Base-by-base conservation (phyloP, 2,888 invertebrate genomes). In the Caenorhabditis angaria region DNA sequence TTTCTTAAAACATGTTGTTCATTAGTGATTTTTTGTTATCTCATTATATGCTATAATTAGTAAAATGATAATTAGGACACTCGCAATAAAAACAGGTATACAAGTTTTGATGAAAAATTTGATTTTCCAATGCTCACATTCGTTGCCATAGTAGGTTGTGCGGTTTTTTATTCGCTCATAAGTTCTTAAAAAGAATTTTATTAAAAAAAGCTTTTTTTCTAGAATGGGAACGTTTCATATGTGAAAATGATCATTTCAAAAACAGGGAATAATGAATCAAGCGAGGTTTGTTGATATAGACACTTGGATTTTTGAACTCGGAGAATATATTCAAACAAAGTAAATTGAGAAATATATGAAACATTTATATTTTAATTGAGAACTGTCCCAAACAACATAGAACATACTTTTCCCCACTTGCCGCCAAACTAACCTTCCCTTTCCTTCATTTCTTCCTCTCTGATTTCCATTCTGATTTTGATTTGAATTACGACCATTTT, bases 131-230 rank as follows among this genome's bases (percentile, higher is more conserved):
- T 60, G 65, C 14, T 69, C 70, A 22, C 27, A 67, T 28, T 77
- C 71, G 48, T 71, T 48, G 22, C 80, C 80, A 56, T 70, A 80
- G 51, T 79, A 79, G 0, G 80, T 76, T 5, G 80, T 80, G 47
- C 80, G 56, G 28, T 80, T 77, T 58, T 41, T 28, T 58, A 58
- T 27, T 35, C 18, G 18, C 32, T 32, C 35, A n/a, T 56, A 56
- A 20, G n/a, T 18, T 56, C 27, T 56, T 56, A 2, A 54, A 25
- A 54, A 28, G 4, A 24, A 4, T n/a, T 51, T 3, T 12, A 4
- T 51, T 51, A 22, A 24, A 27, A 54, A 27, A 28, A 54, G 14
- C 14, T 27, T 54, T 18, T 28, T 54, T 18, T n/a, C n/a, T n/a
- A n/a, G n/a, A n/a, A n/a, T n/a, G n/a, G n/a, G n/a, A n/a, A n/a